Percentiles rank a stretch among this genome's conserved stretches.
These are phyloP conservation scores for Drosophila orena DNA, from an alignment of 1,140 invertebrate genomes.

Conservation along the genomic window DNA sequence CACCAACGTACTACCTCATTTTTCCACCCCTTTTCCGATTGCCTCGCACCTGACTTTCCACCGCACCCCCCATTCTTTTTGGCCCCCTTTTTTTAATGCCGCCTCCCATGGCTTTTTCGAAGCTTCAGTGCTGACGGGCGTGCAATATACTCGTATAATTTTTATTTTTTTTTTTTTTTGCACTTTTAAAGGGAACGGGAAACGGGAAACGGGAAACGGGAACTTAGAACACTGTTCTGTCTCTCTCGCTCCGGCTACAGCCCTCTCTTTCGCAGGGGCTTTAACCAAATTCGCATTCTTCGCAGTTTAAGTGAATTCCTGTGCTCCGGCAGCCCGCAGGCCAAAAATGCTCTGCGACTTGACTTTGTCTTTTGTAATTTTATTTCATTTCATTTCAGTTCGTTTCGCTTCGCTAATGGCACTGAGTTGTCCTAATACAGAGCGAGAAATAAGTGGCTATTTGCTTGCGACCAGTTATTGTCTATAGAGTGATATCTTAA, in stretches of 20 bases:
- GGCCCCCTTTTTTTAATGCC: conserved; percentile 6
- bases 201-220: neutral
- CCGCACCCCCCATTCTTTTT: neutral
- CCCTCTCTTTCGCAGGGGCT: conserved; percentile 9
- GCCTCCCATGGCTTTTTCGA: neutral
- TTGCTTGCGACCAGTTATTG: neutral
- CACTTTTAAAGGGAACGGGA: conserved; percentile 24
- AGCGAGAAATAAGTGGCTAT: neutral
- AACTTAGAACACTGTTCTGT: neutral
- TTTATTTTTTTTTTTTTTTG: conserved; percentile 3
- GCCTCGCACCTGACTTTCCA: conserved; percentile 15
- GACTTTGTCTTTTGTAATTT: conserved; percentile 53
- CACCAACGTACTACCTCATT: conserved; percentile 12
- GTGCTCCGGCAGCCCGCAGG: conserved; percentile 35
- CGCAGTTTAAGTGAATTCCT: conserved; percentile 51
- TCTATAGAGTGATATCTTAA: too few relatives aligned
- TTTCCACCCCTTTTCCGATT: conserved; percentile 2
- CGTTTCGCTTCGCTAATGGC: conserved; percentile 46
- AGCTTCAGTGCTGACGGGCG: conserved; percentile 15
- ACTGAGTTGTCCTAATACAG: conserved; percentile 16
- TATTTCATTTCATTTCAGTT: conserved; percentile 48
- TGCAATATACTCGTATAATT: conserved; percentile 22
- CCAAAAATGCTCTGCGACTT: conserved; percentile 33
- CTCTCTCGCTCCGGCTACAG: neutral
- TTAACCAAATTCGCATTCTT: conserved; percentile 53